Evolutionary conservation across 2,888 invertebrate species (phyloP).

Genomic region (Glyphotaelius pellucidus): DNA sequence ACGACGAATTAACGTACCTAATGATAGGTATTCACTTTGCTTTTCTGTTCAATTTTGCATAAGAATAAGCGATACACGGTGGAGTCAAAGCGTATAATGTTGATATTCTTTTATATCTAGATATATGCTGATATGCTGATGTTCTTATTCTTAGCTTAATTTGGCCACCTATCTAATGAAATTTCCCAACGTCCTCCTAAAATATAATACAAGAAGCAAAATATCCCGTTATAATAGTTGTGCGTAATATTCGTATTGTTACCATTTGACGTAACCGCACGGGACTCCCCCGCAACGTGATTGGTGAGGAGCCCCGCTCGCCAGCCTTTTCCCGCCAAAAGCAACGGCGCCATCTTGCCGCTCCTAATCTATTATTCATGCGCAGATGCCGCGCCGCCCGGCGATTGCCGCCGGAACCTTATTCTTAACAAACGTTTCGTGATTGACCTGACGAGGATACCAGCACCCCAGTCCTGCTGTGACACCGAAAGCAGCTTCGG

Average conservation of each 20-base stretch:
- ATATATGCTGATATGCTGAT: no score
- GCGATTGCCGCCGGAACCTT: neutral
- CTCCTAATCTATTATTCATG: slow-evolving; percentile 54
- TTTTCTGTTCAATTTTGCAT: no score
- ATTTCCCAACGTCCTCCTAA: neutral
- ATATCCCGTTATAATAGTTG: neutral
- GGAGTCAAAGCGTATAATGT: no score
- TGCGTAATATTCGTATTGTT: slow-evolving; percentile 11
- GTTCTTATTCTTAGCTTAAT: no score
- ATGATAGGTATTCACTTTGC: no score
- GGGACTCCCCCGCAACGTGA: neutral
- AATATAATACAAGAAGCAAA: neutral
- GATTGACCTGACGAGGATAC: neutral
- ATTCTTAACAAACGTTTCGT: neutral
- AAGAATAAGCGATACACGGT: no score
- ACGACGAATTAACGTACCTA: no score
- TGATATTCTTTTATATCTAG: no score
- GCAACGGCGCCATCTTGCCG: slow-evolving; percentile 23
- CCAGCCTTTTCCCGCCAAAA: slow-evolving; percentile 21
- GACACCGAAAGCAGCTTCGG: neutral
- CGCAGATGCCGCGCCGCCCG: slow-evolving; percentile 42
- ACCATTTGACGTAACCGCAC: neutral
- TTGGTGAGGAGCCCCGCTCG: slow-evolving; percentile 7
- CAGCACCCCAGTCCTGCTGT: neutral
- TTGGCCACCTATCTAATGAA: neutral